Conservation (phyloP, 2,113 vertebrate species). For the Chauna torquata region DNA sequence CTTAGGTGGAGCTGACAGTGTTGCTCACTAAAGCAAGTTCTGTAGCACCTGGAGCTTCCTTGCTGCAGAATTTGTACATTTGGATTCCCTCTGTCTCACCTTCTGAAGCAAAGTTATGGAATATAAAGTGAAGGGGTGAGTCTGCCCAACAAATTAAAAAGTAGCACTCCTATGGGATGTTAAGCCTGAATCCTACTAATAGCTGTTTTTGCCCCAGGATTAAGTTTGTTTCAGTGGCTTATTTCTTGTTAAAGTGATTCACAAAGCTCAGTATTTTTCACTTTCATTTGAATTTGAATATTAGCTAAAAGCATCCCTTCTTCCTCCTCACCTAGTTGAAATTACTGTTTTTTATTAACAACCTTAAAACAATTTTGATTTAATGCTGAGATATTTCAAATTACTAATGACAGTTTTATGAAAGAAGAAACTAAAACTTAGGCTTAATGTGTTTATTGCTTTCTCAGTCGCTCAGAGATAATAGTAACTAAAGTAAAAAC, state of each 20-base stretch:
- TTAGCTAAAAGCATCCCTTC: not conserved
- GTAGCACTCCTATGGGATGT: not conserved
- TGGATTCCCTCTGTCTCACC: not conserved
- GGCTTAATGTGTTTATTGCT: not conserved
- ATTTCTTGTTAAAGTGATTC: not conserved
- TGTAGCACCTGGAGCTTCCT: not conserved
- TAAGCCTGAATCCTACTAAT: not conserved
- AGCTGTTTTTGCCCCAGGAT: rapidly evolving
- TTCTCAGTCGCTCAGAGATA: not conserved
- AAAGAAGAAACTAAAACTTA: not conserved
- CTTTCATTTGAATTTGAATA: not conserved
- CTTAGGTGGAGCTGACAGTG: not conserved
- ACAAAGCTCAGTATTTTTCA: not conserved
- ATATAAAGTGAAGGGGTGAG: not conserved
- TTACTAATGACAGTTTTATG: not conserved
- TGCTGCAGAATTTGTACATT: not conserved
- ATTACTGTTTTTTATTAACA: not conserved
- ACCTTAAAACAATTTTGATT: not conserved
- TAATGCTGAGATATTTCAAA: not conserved
- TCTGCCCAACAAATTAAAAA: not conserved
- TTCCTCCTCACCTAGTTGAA: not conserved
- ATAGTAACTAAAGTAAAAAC: not conserved
- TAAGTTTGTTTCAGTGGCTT: not conserved
- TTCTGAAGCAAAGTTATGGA: not conserved
- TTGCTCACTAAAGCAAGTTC: not conserved